Conservation (phyloP, 2,113 vertebrate species). For the Myotis lucifugus region DNA sequence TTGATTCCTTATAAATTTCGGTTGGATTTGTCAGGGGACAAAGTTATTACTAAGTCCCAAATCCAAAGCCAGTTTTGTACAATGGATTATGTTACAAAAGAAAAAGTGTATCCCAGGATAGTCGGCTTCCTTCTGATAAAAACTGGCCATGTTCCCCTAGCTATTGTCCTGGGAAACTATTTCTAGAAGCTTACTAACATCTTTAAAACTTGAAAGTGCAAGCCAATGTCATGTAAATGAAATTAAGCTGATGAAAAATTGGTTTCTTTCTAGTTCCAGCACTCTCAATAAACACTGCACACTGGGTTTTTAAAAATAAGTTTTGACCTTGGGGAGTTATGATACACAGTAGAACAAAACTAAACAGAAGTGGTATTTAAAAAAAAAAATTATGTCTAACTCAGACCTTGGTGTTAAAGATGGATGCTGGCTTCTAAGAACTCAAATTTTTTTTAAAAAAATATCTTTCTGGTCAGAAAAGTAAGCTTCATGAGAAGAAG, state of each 20-base stretch:
- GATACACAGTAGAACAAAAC: background rate
- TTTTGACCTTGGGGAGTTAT: background rate
- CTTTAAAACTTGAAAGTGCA: background rate
- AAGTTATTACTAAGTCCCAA: background rate
- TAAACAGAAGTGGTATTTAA: background rate
- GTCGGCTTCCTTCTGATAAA: background rate
- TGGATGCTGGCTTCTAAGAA: background rate
- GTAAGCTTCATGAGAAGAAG: background rate
- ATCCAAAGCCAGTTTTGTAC: background rate
- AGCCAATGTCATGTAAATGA: background rate
- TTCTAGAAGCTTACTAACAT: constrained; percentile 14
- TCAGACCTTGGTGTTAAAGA: background rate
- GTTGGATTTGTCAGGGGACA: background rate
- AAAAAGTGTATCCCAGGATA: background rate
- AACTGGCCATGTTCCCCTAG: background rate
- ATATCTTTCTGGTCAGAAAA: background rate
- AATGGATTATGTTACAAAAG: background rate
- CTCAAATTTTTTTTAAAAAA: background rate
- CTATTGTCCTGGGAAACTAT: background rate
- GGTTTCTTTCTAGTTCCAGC: constrained; percentile 29
- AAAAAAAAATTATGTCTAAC: background rate
- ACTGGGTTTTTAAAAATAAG: background rate
- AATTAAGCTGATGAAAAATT: constrained; percentile 53
- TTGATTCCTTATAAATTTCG: background rate
- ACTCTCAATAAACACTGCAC: background rate